Base-by-base conservation (phyloP, 2,888 invertebrate species). In the Petrophora chlorosata region DNA sequence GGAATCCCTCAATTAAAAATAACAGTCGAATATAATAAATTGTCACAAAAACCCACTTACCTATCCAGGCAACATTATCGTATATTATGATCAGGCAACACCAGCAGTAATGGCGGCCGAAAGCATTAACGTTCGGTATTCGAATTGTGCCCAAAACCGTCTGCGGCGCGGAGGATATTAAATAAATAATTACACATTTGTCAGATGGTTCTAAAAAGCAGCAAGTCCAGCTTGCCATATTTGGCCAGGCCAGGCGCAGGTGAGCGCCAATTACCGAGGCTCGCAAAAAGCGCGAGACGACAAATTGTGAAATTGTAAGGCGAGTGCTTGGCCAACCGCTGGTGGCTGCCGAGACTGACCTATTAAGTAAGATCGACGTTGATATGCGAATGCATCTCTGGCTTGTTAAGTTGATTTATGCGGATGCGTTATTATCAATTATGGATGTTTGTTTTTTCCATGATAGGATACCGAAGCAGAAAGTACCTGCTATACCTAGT, bases 141-240 rank as follows among this genome's bases (percentile, higher is more conserved):
- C 67, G 85, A 86, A 85, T 85, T 79, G 83, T 85, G 82, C 77
- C 89, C 88, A 85, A 89, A 88, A 70, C 61, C 66, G 84, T 74
- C 72, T 58, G 54, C 53, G 14, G 17, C 62, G 65, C 67, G 65
- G 77, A 73, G 75, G 79, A 83, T 87, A 89, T 89, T 87, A 88
- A 88, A 89, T 89, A 89, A 87, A 89, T 90, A 89, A 89, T 90
- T 89, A 89, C 87, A 87, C 89, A 90, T 90, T 90, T 90, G 89
- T 90, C 89, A 88, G 85, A 83, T 86, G 80, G 70, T 72, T 75
- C 79, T 85, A 89, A 88, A 86, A 88, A 89, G 84, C 80, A 72
- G 76, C 79, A 76, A 79, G 82, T 74, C 76, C 72, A 65, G 66
- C 79, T 72, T 71, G 69, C 89, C 88, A 69, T 89, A 86, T 89